Conservation (phyloP, 2,113 vertebrate genomes). For the Notothenia rossii region DNA sequence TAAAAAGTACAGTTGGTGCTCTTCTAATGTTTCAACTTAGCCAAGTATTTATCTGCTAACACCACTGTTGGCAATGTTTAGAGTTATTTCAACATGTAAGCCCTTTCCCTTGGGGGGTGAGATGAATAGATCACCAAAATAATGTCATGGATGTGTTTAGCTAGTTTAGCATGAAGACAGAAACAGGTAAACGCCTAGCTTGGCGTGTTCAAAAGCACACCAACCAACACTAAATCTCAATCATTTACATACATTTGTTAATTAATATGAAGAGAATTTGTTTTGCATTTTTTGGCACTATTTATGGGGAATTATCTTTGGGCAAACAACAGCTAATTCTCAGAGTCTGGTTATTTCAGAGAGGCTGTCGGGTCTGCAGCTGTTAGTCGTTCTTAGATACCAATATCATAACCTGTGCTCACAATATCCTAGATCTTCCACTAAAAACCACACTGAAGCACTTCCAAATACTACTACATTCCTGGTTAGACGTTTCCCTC, state of each 20-base stretch:
- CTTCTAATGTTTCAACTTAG: background rate
- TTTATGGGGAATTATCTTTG: too few species aligned
- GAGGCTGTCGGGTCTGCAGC: background rate
- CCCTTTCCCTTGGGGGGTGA: background rate
- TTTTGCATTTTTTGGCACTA: too few species aligned
- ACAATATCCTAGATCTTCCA: background rate
- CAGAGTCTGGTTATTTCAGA: background rate
- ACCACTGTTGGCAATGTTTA: conserved; percentile 1
- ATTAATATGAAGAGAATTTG: too few species aligned
- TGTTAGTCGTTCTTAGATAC: background rate
- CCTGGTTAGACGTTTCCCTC: background rate
- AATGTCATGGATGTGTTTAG: background rate
- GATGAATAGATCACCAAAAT: background rate
- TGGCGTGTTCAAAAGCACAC: background rate
- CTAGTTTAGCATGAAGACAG: background rate
- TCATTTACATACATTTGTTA: background rate
- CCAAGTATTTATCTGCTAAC: too few species aligned
- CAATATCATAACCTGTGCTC: background rate
- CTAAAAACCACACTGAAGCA: background rate
- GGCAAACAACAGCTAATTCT: background rate
- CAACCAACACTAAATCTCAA: background rate
- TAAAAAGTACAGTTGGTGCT: background rate
- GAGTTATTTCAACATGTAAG: conserved; percentile 1
- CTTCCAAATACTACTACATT: background rate
- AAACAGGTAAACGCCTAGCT: background rate